A percentile compares a stretch with the other conserved stretches of the same genome.
phyloP scores from a whole-genome alignment of 2,113 vertebrate genomes.

The Marcusenius ussheri region DNA sequence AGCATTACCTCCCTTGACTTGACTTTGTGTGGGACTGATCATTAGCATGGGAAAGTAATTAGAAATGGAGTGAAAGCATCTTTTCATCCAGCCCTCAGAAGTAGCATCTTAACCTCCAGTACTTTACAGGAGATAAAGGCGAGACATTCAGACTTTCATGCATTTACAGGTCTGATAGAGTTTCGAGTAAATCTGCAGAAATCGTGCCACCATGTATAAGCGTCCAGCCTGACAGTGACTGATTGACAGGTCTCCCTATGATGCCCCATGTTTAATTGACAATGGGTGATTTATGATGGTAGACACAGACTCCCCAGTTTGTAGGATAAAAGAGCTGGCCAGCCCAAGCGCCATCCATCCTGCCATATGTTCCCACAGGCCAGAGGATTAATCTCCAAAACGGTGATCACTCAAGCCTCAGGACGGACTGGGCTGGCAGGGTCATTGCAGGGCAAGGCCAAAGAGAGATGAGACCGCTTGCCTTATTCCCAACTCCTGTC shows the following conservation, averaged over 20 bases:
- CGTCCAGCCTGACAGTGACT: background rate
- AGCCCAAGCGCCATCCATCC: background rate
- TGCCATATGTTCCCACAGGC: background rate
- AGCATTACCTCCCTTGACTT: too few species aligned
- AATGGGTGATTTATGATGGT: background rate
- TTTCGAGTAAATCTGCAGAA: background rate
- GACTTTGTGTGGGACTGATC: background rate
- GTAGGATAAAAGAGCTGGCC: background rate
- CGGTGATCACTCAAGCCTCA: constrained; percentile 3
- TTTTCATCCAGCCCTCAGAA: background rate
- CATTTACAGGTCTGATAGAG: background rate
- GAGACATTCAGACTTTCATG: background rate
- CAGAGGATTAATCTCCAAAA: background rate
- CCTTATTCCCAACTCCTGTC: background rate
- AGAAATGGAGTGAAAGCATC: background rate
- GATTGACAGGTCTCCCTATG: background rate
- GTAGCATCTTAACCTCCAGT: background rate
- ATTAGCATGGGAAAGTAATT: background rate
- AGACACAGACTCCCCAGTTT: background rate
- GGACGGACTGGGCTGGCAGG: background rate
- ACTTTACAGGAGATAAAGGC: background rate
- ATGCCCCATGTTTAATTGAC: background rate
- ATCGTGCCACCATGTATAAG: background rate
- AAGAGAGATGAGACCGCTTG: background rate
- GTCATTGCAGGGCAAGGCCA: background rate